phyloP scores from a whole-genome alignment of 2,113 vertebrate species.

The Micromys minutus region DNA sequence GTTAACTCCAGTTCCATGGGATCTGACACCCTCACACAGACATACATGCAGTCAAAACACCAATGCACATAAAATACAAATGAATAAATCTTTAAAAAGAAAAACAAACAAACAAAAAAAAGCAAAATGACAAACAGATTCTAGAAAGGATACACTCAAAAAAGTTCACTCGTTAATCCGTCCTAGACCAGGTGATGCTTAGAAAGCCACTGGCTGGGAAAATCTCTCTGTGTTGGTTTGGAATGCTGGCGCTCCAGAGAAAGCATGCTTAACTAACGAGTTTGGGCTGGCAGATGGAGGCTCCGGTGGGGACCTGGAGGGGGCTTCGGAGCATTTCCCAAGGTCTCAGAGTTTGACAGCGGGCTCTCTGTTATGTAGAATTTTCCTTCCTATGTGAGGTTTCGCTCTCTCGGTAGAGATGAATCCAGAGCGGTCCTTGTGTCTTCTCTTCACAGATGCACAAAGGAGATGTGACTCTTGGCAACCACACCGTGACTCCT shows the following conservation, averaged over 20 bases:
- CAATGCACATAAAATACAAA: too few species aligned
- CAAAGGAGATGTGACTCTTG: neutral
- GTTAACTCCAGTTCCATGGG: too few species aligned
- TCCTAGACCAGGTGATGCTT: too few species aligned
- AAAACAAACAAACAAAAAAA: neutral
- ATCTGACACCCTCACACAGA: too few species aligned
- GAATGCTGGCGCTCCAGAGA: neutral
- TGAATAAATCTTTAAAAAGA: too few species aligned
- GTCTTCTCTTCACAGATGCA: neutral
- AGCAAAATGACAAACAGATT: neutral
- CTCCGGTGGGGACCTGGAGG: neutral
- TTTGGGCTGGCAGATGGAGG: conserved; percentile 25
- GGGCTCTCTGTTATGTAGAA: neutral
- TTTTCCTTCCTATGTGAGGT: neutral
- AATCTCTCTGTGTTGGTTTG: neutral
- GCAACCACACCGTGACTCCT: rapidly evolving
- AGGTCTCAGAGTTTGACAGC: neutral
- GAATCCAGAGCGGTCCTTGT: neutral
- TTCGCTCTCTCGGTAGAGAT: neutral
- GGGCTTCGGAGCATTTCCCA: conserved; percentile 11
- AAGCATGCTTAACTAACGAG: conserved; percentile 46
- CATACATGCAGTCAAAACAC: too few species aligned
- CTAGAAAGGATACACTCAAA: neutral
- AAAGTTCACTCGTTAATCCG: conserved; percentile 4
- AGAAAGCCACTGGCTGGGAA: conserved; percentile 19